Percentiles rank a stretch among this genome's conserved stretches.
Evolutionary conservation across 2,888 invertebrate genomes (phyloP).

Genomic region (Elysia crispata): DNA sequence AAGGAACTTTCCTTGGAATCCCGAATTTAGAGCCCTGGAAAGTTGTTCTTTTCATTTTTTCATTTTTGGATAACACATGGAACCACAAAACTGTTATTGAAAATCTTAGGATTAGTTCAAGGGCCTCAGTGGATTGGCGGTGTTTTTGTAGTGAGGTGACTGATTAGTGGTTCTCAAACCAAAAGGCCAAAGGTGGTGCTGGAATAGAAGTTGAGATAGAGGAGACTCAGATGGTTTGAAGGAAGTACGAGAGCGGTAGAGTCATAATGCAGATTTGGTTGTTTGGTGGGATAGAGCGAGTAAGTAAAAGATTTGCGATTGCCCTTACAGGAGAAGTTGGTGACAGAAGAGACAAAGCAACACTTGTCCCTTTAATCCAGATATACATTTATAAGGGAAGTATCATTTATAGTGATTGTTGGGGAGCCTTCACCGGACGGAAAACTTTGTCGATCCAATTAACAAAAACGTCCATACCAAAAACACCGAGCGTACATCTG

Average conservation of each 20-base stretch:
- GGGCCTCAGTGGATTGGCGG: neutral
- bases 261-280: neutral
- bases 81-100: neutral
- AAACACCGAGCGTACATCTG: too few relatives aligned
- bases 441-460: neutral
- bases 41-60: neutral
- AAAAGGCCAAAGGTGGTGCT: neutral
- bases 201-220: neutral
- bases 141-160: neutral
- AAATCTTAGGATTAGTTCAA: neutral
- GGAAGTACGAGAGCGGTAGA: neutral
- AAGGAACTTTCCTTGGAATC: neutral
- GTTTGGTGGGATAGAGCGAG: neutral
- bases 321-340: neutral
- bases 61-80: neutral
- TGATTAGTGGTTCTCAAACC: neutral
- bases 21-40: neutral
- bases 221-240: neutral
- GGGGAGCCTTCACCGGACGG: neutral
- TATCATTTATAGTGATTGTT: neutral
- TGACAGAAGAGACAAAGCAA: neutral
- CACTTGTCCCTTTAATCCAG: neutral
- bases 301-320: neutral
- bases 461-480: neutral
- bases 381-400: neutral